Percentiles rank a stretch among this genome's conserved stretches.
phyloP scores from a whole-genome alignment of 2,797 vertebrate genomes.

The Oryzias sinensis region DNA sequence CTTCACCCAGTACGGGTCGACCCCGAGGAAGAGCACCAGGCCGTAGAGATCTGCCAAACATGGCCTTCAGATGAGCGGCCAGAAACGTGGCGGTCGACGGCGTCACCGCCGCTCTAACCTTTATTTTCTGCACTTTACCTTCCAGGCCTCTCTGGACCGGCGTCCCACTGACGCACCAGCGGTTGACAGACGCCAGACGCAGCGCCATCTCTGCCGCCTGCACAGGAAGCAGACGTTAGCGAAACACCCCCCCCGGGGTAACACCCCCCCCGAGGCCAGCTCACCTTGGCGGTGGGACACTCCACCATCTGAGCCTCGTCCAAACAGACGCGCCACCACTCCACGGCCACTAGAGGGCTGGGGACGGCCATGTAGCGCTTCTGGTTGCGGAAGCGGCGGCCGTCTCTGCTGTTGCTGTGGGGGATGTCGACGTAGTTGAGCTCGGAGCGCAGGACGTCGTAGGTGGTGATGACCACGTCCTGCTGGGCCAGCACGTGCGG shows the following conservation, averaged over 20 bases:
- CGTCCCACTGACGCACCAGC: constrained; percentile 98
- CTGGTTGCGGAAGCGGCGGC: constrained; percentile 93
- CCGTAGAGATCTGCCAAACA: constrained; percentile 88
- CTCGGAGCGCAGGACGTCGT: constrained; percentile 93
- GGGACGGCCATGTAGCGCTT: constrained; percentile 99
- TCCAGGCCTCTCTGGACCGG: constrained; percentile 96
- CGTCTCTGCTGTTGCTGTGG: constrained; percentile 94
- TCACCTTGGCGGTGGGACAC: constrained; percentile 93
- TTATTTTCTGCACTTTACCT: constrained; percentile 72
- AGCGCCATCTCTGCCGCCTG: constrained; percentile 98
- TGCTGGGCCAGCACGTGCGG: constrained; percentile 92
- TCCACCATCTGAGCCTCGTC: constrained; percentile 99
- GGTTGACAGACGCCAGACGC: constrained; percentile 91
- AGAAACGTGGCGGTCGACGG: no score
- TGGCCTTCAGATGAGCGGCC: neutral
- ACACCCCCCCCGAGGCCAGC: neutral
- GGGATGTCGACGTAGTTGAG: constrained; percentile 98
- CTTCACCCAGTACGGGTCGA: constrained; percentile 97
- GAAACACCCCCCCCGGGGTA: neutral
- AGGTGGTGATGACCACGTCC: constrained; percentile 97
- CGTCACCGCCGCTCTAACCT: no score
- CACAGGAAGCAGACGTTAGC: neutral
- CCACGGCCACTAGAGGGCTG: constrained; percentile 95
- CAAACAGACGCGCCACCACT: constrained; percentile 98
- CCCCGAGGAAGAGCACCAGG: constrained; percentile 92